These are phyloP conservation scores for Dynastes tityus DNA, from an alignment of 2,888 invertebrate species.

Conservation along the genomic window DNA sequence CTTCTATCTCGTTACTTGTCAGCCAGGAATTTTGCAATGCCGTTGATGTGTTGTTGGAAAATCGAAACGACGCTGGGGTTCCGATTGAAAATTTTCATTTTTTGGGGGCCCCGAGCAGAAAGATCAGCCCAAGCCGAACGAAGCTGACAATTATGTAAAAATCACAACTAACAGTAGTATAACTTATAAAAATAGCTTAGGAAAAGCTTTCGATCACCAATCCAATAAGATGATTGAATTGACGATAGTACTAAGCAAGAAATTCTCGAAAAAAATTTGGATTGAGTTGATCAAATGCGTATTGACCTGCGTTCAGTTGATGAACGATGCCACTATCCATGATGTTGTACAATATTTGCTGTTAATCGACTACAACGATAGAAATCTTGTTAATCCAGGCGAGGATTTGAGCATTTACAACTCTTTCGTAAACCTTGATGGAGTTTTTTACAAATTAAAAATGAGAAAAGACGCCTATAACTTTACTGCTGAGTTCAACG, in stretches of 20 bases:
- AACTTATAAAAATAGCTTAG: constrained; percentile 10
- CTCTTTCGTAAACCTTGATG: not conserved
- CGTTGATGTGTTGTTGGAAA: constrained; percentile 25
- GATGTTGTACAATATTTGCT: constrained; percentile 31
- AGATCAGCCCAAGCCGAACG: not conserved
- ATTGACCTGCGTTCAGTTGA: constrained; percentile 26
- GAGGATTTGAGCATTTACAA: not conserved
- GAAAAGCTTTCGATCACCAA: constrained; percentile 30
- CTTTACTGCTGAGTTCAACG: constrained; percentile 1
- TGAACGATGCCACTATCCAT: constrained; percentile 16
- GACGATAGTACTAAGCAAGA: not conserved
- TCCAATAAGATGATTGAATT: constrained; percentile 20
- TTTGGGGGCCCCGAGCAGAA: constrained; percentile 18
- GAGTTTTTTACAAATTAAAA: constrained; percentile 3
- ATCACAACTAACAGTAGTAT: not conserved
- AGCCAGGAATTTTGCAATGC: constrained; percentile 36
- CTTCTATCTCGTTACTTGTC: not conserved
- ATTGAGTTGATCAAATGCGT: constrained; percentile 35
- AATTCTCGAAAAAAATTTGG: constrained; percentile 24
- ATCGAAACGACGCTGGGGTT: constrained; percentile 29
- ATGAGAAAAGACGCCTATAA: constrained; percentile 8
- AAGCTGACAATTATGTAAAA: constrained; percentile 3
- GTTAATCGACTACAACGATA: not conserved
- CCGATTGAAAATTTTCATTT: constrained; percentile 20
- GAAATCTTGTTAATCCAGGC: not conserved